Percentiles rank a stretch among this genome's conserved stretches.
These are phyloP conservation scores for Aplodontia rufa DNA, from an alignment of 2,113 vertebrate genomes.

Conservation along the genomic window DNA sequence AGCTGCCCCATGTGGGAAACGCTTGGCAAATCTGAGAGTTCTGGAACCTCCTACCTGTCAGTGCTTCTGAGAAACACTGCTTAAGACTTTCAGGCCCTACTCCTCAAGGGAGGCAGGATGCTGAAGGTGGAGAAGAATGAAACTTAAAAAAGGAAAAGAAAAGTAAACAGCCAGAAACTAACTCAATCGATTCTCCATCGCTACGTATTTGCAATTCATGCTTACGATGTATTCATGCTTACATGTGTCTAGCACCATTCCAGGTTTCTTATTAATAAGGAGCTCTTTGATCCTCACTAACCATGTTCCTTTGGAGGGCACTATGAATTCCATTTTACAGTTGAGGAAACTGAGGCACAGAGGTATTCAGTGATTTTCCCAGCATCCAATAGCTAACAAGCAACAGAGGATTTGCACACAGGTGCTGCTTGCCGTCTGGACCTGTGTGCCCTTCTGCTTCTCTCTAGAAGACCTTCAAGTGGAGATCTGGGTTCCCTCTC, in stretches of 20 bases:
- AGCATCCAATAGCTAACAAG: neutral
- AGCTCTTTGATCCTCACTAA: neutral
- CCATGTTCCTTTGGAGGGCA: neutral
- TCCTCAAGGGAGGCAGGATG: too few species aligned
- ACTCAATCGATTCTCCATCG: neutral
- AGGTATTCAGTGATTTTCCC: neutral
- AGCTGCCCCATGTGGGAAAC: fast-evolving
- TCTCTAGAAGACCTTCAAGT: neutral
- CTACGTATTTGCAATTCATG: too few species aligned
- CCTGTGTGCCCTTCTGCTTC: neutral
- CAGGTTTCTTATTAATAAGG: neutral
- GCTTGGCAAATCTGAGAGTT: neutral
- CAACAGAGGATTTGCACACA: neutral
- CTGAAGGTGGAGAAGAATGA: too few species aligned
- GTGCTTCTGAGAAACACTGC: too few species aligned
- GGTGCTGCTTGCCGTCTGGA: neutral
- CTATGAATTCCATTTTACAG: neutral
- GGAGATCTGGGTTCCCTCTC: neutral
- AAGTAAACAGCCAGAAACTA: neutral
- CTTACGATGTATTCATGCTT: neutral
- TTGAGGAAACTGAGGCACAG: neutral
- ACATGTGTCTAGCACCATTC: neutral
- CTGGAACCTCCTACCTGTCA: neutral
- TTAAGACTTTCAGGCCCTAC: neutral
- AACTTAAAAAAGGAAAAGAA: neutral